Conservation (phyloP, 2,888 invertebrate species). For the Periphyllus acericola region DNA sequence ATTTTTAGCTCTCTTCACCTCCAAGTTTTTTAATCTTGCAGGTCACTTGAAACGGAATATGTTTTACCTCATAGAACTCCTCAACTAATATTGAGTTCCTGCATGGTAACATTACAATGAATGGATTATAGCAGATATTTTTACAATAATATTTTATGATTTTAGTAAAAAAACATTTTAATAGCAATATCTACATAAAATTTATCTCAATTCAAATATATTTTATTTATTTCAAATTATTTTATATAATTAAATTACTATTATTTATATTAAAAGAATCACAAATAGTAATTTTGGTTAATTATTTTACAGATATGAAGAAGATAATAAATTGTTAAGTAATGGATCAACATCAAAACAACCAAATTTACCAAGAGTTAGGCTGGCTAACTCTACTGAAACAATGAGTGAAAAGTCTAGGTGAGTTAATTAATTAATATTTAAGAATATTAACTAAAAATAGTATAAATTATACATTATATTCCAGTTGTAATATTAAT, state of each 20-base stretch:
- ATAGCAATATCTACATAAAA: too few relatives aligned
- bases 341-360: slow-evolving; percentile 54
- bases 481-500: too few relatives aligned
- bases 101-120: background rate
- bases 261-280: background rate
- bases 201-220: background rate
- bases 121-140: background rate
- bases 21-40: background rate
- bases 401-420: slow-evolving; percentile 51
- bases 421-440: slow-evolving; percentile 22
- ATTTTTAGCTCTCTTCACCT: background rate
- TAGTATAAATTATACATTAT: background rate
- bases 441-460: background rate
- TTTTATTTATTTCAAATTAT: background rate
- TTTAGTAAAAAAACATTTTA: background rate
- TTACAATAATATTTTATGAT: background rate
- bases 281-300: background rate
- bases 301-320: slow-evolving; percentile 44
- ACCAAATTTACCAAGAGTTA: slow-evolving; percentile 33
- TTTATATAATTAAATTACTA: background rate
- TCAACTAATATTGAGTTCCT: background rate
- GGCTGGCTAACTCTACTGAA: slow-evolving; percentile 18
- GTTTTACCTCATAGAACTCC: background rate
- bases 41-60: background rate
- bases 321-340: slow-evolving; percentile 27